Evolutionary conservation across 2,888 invertebrate species (phyloP).

Genomic region (Mayetiola destructor): DNA sequence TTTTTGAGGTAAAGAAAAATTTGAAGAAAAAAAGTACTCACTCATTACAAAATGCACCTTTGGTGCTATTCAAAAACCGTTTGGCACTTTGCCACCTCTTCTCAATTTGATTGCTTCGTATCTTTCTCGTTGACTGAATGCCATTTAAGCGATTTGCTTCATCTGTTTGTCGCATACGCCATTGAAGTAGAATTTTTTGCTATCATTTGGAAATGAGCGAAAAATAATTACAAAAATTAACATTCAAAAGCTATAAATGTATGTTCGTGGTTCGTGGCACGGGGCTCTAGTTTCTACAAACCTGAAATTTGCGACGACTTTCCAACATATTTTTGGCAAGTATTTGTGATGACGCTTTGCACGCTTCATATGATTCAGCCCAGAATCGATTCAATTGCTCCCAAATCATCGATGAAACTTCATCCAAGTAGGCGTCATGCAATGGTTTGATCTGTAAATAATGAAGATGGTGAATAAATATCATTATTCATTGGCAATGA

Average conservation of each 20-base stretch:
- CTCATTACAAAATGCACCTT: conserved; percentile 38
- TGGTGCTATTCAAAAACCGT: conserved; percentile 40
- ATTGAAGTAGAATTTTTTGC: conserved; percentile 40
- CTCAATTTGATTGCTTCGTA: conserved; percentile 37
- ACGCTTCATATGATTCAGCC: conserved; percentile 45
- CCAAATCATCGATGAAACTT: conserved; percentile 37
- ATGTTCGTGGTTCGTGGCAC: background rate
- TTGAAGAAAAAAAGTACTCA: conserved; percentile 24
- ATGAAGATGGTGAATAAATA: conserved; percentile 15
- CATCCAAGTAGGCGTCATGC: conserved; percentile 39
- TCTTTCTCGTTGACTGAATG: conserved; percentile 35
- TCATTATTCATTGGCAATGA: no score
- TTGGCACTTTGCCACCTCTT: conserved; percentile 42
- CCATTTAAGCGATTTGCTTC: conserved; percentile 40
- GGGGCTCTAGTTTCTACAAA: conserved; percentile 22
- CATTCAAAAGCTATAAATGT: conserved; percentile 14
- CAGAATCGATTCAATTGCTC: conserved; percentile 43
- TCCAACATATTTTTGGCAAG: conserved; percentile 41
- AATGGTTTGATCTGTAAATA: conserved; percentile 39
- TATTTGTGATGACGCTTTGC: conserved; percentile 41
- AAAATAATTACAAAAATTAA: background rate
- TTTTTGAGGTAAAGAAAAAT: background rate
- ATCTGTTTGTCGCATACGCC: conserved; percentile 37
- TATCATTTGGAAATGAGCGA: conserved; percentile 21
- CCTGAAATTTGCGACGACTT: conserved; percentile 42